phyloP scores from a whole-genome alignment of 1,140 invertebrate genomes.

The Leptoteleia sp. region DNA sequence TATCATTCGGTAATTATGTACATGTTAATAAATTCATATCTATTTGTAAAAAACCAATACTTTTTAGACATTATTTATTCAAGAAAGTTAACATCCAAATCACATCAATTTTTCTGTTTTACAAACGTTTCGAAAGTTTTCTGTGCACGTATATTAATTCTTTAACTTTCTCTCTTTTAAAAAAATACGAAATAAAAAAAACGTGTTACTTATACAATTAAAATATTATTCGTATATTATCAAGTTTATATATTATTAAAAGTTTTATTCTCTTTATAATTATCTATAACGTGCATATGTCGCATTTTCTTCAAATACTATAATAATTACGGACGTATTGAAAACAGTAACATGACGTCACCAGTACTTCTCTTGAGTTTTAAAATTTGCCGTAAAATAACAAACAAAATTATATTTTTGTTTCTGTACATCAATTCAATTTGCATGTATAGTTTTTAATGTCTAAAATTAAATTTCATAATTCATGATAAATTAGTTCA shows the following conservation, averaged over 20 bases:
- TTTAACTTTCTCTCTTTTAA: neutral
- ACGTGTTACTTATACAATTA: slow-evolving; percentile 6
- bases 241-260: slow-evolving; percentile 39
- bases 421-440: slow-evolving; percentile 7
- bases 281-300: slow-evolving; percentile 19
- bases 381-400: slow-evolving; percentile 27
- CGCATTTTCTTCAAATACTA: slow-evolving; percentile 20
- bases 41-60: too few species aligned
- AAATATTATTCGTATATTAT: slow-evolving; percentile 28
- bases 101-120: slow-evolving; percentile 52
- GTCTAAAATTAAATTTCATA: too few species aligned
- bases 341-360: slow-evolving; percentile 54
- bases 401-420: slow-evolving; percentile 29
- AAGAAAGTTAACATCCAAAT: slow-evolving; percentile 61
- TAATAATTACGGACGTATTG: slow-evolving; percentile 43
- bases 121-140: slow-evolving; percentile 38
- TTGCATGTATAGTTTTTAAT: too few species aligned
- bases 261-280: slow-evolving; percentile 21
- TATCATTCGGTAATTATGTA: too few species aligned
- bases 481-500: too few species aligned
- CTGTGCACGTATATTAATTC: slow-evolving; percentile 29
- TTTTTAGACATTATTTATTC: slow-evolving; percentile 58
- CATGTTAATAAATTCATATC: too few species aligned
- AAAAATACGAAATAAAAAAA: neutral
- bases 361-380: slow-evolving; percentile 20